Percentiles rank a stretch among this genome's conserved stretches.
Conservation (phyloP, 2,113 vertebrate species). For the Ptilonorhynchus violaceus region DNA sequence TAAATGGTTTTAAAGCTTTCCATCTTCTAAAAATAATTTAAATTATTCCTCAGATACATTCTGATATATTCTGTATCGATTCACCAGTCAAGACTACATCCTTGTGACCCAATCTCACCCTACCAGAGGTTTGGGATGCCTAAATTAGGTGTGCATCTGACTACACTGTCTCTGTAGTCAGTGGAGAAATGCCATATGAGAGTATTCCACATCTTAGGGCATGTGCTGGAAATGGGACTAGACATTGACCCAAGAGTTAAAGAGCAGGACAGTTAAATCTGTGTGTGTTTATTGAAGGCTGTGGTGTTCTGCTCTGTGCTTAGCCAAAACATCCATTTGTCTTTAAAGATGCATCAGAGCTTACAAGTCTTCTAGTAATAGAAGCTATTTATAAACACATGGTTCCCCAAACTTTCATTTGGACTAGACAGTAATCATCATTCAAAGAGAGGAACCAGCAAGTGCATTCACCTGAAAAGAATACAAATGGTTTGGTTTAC, state of each 20-base stretch:
- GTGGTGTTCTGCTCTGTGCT: fast-evolving
- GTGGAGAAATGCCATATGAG: not conserved
- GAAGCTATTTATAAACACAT: not conserved
- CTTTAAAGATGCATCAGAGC: not conserved
- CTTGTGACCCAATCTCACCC: not conserved
- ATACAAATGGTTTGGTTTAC: not conserved
- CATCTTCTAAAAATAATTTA: not conserved
- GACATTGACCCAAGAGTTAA: not conserved
- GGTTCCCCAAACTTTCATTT: not conserved
- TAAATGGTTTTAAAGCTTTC: not conserved
- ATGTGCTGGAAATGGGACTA: not conserved
- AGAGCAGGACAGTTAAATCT: not conserved
- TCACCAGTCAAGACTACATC: not conserved
- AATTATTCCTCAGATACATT: not conserved
- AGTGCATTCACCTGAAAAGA: not conserved
- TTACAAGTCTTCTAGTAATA: not conserved
- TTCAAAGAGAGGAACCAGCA: not conserved
- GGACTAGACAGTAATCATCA: not conserved
- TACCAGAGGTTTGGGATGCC: not conserved
- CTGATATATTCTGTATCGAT: not conserved
- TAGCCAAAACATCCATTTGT: not conserved
- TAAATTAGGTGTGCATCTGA: not conserved
- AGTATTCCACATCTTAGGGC: not conserved
- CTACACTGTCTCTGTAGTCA: not conserved
- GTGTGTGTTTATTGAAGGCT: fast-evolving